Evolutionary conservation across 1,140 invertebrate genomes (phyloP).

Genomic region (silkworm (Bombyx mori)): ASM3026992v2 NC_085112.1:5963001-5963500

Average conservation of each 20-base stretch:
- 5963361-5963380: constrained; percentile 69
- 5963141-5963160: constrained; percentile 25
- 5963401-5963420: constrained; percentile 64
- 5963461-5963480: constrained; percentile 66
- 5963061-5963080: too few species aligned
- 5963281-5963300: constrained; percentile 66
- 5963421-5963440: constrained; percentile 68
- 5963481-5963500: constrained; percentile 3
- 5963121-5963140: constrained; percentile 20
- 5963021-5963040: too few species aligned
- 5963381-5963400: constrained; percentile 67
- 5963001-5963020: too few species aligned
- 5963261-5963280: constrained; percentile 71
- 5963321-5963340: constrained; percentile 55
- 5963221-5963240: constrained; percentile 33
- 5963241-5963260: constrained; percentile 64
- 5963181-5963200: constrained; percentile 45
- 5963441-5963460: constrained; percentile 68
- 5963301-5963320: constrained; percentile 66
- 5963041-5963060: too few species aligned
- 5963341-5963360: constrained; percentile 72
- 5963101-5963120: constrained; percentile 20
- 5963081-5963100: constrained; percentile 6
- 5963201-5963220: constrained; percentile 50
- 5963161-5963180: constrained; percentile 49